Percentiles rank a stretch among this genome's conserved stretches.
These are phyloP conservation scores for Microcebus jonahi DNA, from an alignment of 2,113 vertebrate genomes.

Conservation along the genomic window DNA sequence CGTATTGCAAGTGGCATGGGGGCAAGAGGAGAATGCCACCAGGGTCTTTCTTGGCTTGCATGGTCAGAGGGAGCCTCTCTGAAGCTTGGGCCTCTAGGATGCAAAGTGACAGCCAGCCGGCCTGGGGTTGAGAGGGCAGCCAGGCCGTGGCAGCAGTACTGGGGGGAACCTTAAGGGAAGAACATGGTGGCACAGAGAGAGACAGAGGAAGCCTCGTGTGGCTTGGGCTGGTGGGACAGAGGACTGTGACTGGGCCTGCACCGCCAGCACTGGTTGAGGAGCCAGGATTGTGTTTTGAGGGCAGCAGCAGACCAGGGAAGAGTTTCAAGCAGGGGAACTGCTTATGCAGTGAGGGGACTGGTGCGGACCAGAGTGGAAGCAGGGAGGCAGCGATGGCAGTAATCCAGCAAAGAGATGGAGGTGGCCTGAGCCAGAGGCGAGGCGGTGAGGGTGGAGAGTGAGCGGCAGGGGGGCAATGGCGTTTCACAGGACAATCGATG, in stretches of 20 bases:
- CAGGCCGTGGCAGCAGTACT: neutral
- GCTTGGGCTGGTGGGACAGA: neutral
- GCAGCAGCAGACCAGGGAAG: neutral
- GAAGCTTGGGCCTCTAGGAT: neutral
- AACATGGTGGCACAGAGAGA: too few species aligned
- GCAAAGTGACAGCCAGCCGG: neutral
- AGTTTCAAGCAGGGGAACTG: neutral
- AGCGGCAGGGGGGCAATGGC: neutral
- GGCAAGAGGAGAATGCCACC: neutral
- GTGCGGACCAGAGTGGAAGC: neutral
- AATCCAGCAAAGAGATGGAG: neutral
- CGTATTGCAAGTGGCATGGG: too few species aligned
- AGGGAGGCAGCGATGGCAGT: neutral
- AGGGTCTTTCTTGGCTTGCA: neutral
- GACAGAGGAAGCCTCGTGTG: neutral
- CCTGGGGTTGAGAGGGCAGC: neutral
- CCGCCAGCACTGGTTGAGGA: neutral
- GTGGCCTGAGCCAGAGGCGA: neutral
- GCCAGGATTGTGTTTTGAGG: neutral
- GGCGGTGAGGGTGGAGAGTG: neutral
- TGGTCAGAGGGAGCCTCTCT: neutral
- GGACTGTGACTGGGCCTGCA: accelerated
- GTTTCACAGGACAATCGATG: too few species aligned
- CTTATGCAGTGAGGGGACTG: neutral
- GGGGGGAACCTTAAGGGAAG: neutral